phyloP scores from a whole-genome alignment of 64 coral and sea anemone genomes.

The Montipora cactus region DNA sequence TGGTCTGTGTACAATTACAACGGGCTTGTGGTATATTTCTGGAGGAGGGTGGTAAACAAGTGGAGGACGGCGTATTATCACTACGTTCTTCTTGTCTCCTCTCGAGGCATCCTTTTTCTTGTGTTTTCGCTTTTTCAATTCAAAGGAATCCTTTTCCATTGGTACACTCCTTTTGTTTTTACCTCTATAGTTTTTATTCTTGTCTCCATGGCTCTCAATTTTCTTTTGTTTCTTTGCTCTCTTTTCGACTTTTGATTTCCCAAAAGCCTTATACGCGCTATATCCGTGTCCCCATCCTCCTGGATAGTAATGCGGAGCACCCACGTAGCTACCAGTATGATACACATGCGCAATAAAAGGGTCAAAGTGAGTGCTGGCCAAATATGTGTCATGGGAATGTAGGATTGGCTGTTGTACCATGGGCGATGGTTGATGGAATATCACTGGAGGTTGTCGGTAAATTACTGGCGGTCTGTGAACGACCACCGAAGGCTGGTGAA shows the following conservation, averaged over 20 bases:
- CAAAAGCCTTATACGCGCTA: slow-evolving; percentile 45
- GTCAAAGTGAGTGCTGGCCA: slow-evolving; percentile 43
- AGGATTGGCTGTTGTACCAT: slow-evolving; percentile 75
- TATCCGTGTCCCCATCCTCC: slow-evolving; percentile 27
- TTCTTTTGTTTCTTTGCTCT: background rate
- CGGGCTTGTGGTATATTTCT: slow-evolving; percentile 82
- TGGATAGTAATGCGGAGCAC: slow-evolving; percentile 47
- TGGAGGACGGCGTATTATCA: slow-evolving; percentile 72
- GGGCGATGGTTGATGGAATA: slow-evolving; percentile 67
- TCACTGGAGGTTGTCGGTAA: slow-evolving; percentile 65
- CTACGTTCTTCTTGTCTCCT: slow-evolving; percentile 78
- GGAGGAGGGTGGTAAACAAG: slow-evolving; percentile 86
- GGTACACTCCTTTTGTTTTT: background rate
- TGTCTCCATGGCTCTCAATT: no score
- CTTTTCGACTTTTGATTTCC: slow-evolving; percentile 75
- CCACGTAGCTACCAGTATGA: slow-evolving; percentile 37
- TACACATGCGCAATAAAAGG: slow-evolving; percentile 19
- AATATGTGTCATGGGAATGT: slow-evolving; percentile 60
- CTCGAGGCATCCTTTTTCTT: slow-evolving; percentile 33
- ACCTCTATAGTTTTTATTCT: background rate
- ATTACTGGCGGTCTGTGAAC: slow-evolving; percentile 76
- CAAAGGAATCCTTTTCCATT: background rate
- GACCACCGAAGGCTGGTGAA: slow-evolving; percentile 75
- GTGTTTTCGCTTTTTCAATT: background rate
- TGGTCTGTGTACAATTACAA: slow-evolving; percentile 77